Percentiles rank a stretch among this genome's conserved stretches.
phyloP scores from a whole-genome alignment of 2,797 vertebrate genomes.

The Epinephelus coioides region DNA sequence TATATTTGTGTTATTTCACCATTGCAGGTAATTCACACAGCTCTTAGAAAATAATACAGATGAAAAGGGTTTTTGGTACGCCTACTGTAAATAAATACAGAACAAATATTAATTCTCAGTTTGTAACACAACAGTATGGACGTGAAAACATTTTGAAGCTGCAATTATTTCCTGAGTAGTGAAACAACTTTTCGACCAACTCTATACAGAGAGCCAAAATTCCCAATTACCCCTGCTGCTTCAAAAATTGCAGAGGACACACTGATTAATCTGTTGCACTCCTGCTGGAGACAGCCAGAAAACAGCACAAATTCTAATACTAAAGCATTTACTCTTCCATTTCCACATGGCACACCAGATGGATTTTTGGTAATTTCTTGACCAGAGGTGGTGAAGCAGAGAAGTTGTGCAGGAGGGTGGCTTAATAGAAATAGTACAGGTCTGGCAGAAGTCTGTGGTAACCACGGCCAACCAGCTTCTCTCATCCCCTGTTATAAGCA shows the following conservation, averaged over 20 bases:
- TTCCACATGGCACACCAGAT: slow-evolving; percentile 43
- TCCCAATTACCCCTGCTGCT: slow-evolving; percentile 62
- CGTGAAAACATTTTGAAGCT: slow-evolving; percentile 23
- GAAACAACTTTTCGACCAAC: slow-evolving; percentile 48
- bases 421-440: slow-evolving; percentile 23
- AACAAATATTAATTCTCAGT: slow-evolving; percentile 23
- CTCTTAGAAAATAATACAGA: slow-evolving; percentile 4
- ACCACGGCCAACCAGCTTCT: slow-evolving; percentile 22
- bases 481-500: slow-evolving; percentile 41
- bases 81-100: neutral
- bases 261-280: slow-evolving; percentile 63
- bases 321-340: slow-evolving; percentile 43
- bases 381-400: slow-evolving; percentile 42
- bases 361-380: slow-evolving; percentile 54
- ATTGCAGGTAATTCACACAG: neutral
- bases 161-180: slow-evolving; percentile 39
- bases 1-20: neutral
- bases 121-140: slow-evolving; percentile 17
- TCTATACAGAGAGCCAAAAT: slow-evolving; percentile 44
- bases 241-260: slow-evolving; percentile 65
- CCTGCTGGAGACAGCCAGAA: slow-evolving; percentile 51
- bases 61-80: neutral
- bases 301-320: slow-evolving; percentile 45
- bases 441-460: slow-evolving; percentile 6
- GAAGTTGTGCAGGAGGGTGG: slow-evolving; percentile 15